Base-by-base conservation (phyloP, 30 jellyfish, hydroid and myxozoan species). In the Aurelia coerulea region DNA sequence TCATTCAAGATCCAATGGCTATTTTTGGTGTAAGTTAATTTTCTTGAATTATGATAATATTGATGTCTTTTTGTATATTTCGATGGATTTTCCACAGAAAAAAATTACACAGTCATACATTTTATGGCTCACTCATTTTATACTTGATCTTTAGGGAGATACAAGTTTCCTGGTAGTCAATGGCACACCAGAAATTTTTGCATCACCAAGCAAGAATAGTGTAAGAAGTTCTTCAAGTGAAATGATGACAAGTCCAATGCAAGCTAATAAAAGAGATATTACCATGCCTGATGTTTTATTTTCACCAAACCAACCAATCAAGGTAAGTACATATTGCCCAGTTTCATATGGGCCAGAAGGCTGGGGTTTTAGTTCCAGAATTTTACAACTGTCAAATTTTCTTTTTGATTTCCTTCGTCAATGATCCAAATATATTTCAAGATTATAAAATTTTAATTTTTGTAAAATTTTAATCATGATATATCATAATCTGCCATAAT, bases 211-310 rank as follows among this genome's bases (percentile, higher is more conserved):
- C 53, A 65, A 69, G 65, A 79, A 68, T 52, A 81, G 90, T 53
- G 68, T 81, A 34, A 81, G 32, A 67, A 81, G 90, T 50, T 66
- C 83, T 3, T 81, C 90, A 31, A 81, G 90, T 68, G 90, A 81
- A 1, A 17, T 53, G 68, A 68, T 81, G 83, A 49, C 90, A 3
- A 81, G 90, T 58, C 90, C 90, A 8, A 65, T 66, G 83, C 90
- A 81, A 37, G 90, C 90, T 8, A 62, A 81, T 53, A 67, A 81
- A 53, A 81, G 60, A 42, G 90, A 81, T 65, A 81, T 81, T 66
- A 81, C 90, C 0, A 23, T 81, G 49, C 84, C 79, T 29, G 90
- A 81, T 17, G 83, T 34, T 32, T 23, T 68, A 2, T 70, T 81
- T 52, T 70, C 90, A 18, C 77, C 90, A 14, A 68, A 81, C 42